phyloP scores from a whole-genome alignment of 2,113 vertebrate species.

The Leucosticte australis region DNA sequence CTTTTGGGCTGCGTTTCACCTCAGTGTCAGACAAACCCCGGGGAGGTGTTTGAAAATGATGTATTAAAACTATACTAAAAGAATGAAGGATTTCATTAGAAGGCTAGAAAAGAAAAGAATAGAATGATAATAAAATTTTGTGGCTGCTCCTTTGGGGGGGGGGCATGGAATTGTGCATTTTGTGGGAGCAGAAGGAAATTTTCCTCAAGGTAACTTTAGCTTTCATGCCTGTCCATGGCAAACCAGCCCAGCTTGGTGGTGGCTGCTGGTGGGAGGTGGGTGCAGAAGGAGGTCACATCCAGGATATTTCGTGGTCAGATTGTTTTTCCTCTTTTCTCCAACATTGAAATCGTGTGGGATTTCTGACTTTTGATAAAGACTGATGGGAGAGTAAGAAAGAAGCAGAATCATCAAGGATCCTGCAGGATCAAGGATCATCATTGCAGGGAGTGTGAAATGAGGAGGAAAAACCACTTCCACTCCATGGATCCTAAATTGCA shows the following conservation, averaged over 20 bases:
- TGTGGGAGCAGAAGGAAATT: not conserved
- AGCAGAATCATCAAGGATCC: not conserved
- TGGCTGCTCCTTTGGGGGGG: too few relatives aligned
- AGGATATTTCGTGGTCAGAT: accelerated
- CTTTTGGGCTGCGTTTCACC: not conserved
- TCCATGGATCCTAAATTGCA: accelerated
- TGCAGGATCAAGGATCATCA: too few relatives aligned
- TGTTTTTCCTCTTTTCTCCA: not conserved
- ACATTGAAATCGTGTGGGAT: accelerated
- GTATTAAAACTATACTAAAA: too few relatives aligned
- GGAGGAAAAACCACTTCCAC: not conserved
- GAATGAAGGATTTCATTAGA: too few relatives aligned
- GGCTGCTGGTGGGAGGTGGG: not conserved
- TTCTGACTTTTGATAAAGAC: not conserved
- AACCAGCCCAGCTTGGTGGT: not conserved
- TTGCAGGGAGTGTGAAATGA: not conserved
- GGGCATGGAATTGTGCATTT: accelerated
- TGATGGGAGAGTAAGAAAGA: not conserved
- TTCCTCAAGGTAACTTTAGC: not conserved
- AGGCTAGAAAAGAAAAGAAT: too few relatives aligned
- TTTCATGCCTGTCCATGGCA: not conserved
- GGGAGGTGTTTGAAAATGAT: not conserved
- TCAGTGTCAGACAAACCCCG: not conserved
- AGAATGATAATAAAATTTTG: too few relatives aligned
- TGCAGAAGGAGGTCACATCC: not conserved